Percentiles rank a stretch among this genome's conserved stretches.
Evolutionary conservation across 2,113 vertebrate species (phyloP).

Genomic region (Callorhinus ursinus): DNA sequence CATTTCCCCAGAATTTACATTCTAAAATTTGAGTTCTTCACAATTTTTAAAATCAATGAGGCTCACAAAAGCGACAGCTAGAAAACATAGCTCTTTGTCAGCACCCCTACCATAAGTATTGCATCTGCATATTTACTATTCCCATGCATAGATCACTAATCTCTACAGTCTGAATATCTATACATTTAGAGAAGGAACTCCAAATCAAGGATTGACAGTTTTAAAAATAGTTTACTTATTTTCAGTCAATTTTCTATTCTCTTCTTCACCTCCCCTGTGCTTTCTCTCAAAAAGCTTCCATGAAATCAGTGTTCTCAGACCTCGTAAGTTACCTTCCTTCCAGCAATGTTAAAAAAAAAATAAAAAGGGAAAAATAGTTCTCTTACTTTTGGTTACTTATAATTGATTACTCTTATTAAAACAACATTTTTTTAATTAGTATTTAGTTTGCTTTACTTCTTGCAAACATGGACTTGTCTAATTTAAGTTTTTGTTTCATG

Average conservation of each 20-base stretch:
- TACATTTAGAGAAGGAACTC: not conserved
- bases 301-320: not conserved
- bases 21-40: not conserved
- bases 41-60: slow-evolving; percentile 7
- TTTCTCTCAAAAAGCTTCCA: slow-evolving; percentile 40
- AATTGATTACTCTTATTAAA: not conserved
- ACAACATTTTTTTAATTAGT: not conserved
- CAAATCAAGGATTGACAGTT: slow-evolving; percentile 1
- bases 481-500: not conserved
- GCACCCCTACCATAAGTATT: not conserved
- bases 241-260: slow-evolving; percentile 33
- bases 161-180: not conserved
- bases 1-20: not conserved
- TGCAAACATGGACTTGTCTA: not conserved
- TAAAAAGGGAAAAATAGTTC: not conserved
- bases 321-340: not conserved
- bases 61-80: not conserved
- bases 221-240: slow-evolving; percentile 41
- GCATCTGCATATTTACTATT: not conserved
- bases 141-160: not conserved
- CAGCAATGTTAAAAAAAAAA: not conserved
- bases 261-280: not conserved
- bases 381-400: not conserved
- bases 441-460: not conserved
- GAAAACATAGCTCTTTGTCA: not conserved